Base-by-base conservation (phyloP, 2,113 vertebrate species). In the Perca fluviatilis region DNA sequence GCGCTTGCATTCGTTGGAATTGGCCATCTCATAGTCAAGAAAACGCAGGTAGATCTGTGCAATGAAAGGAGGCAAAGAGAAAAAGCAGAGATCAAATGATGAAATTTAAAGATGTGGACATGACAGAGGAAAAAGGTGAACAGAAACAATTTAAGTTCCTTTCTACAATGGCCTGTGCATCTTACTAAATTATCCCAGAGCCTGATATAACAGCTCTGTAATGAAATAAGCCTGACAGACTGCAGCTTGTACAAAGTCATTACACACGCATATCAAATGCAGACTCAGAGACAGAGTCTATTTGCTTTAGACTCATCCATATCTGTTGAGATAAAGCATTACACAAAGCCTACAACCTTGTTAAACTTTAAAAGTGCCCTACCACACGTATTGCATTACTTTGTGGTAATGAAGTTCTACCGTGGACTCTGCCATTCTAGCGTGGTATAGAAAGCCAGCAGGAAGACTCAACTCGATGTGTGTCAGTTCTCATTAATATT, bases 21-120 rank as follows among this genome's bases (percentile, higher is more conserved):
- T 99, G 93, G 98, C 97, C 98, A 99, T 99, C 94, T 99, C 98
- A 2, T 99, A 99, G 94, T 99, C 98, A 91, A 99, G 95, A 93
- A 99, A 99, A 25, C 98, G 92, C 73, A 99, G 95, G 93, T 99
- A 99, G 92, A 99, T 99, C 98, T 99, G 88, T 16, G 68, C 92
- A 76, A 86, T 18, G 87, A 2, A 47, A 85, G 63, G 73, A 81
- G 25, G 79, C 16, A 61, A 14, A 56, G 14, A 79, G 23, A 75
- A 62, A 19, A 71, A 60, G 15, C 68, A 78, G 46, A 68, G 15
- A 77, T 85, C 51, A 79, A 60, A 53, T 68, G 53, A 75, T n/a
- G 65, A 64, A 30, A 58, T 62, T 12, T 0, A 13, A 70, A 67
- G 46, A 83, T 50, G 25, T 74, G 63, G 25, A 69, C 30, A 43